Evolutionary conservation across 2,888 invertebrate genomes (phyloP), one percentile per base, ranked within the genome.

Genomic region (Drosophila kanekoi): DNA sequence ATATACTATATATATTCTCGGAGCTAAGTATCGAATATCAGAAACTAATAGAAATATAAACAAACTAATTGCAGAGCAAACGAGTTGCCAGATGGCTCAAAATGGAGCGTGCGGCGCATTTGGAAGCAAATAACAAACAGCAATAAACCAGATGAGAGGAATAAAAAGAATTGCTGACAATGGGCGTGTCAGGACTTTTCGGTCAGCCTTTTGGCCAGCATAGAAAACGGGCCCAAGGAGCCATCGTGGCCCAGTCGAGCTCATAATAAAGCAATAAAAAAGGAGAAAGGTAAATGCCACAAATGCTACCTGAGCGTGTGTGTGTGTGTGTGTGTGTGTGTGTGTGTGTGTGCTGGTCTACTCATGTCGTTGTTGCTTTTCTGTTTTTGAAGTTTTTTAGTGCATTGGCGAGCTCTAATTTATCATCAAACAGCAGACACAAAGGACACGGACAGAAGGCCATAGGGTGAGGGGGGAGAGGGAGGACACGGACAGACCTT

Each of bases 251-350:
- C 44, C 48, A 57, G 28, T 65, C 56, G 49, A 57, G 79, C 79
- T 82, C 84, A 83, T 84, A 89, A 84, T 84, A 89, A 80, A 84
- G 87, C 84, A 89, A 84, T 84, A 84, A 84, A 88, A 85, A 75
- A 18, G 56, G 43, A 57, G 66, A 51, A 60, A 81, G 64, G 81
- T 67, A 64, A 63, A 84, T 81, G 83, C 87, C 82, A 66, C 82
- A 81, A 81, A 77, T 72, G 65, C 69, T 69, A 64, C 76, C 76
- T 64, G 61, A 8, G 13, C 40, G 37, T 13, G 18, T 48, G 13
- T 47, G 9, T 37, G 43, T 33, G 38, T 37, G n/a, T 37, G 44
- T 32, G 18, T n/a, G 35, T 54, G 37, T 47, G 44, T 51, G 37
- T 48, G 49, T 53, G 52, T 44, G 43, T 59, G 44, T 48, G 43